Conservation (phyloP, 2,888 invertebrate genomes). For the Abscondita cerata region DNA sequence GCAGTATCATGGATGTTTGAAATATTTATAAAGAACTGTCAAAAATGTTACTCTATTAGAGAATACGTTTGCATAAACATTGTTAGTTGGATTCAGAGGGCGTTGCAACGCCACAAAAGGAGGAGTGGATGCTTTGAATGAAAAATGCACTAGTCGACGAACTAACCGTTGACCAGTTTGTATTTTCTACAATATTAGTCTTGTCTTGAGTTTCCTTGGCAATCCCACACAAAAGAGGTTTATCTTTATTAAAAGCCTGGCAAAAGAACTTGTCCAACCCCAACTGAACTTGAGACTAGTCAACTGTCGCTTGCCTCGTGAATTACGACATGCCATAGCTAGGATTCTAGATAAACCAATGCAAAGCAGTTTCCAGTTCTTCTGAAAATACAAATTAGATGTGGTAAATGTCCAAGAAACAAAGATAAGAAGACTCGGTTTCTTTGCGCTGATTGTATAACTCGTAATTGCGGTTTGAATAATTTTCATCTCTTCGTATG, state of each 20-base stretch:
- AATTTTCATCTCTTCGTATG: not conserved
- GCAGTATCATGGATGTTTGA: constrained; percentile 21
- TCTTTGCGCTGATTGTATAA: not conserved
- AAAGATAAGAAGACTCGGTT: constrained; percentile 1
- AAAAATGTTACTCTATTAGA: constrained; percentile 11
- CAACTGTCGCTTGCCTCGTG: not conserved
- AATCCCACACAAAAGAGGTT: not conserved
- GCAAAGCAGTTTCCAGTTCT: not conserved
- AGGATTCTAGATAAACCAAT: not conserved
- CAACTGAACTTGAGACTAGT: constrained; percentile 2
- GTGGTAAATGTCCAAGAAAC: constrained; percentile 5
- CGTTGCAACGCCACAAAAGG: constrained; percentile 38
- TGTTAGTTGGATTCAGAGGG: constrained; percentile 19
- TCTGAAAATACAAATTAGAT: constrained; percentile 2
- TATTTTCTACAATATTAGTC: not conserved
- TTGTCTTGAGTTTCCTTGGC: not conserved
- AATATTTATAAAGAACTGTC: constrained; percentile 26
- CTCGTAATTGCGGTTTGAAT: not conserved
- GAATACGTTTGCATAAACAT: constrained; percentile 16
- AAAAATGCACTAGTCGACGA: constrained; percentile 10
- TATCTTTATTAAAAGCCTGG: not conserved
- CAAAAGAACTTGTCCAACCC: constrained; percentile 4
- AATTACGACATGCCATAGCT: not conserved
- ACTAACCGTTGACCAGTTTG: constrained; percentile 2
- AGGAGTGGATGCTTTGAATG: constrained; percentile 28